These are phyloP conservation scores for Acanthoscelides obtectus DNA, from an alignment of 2,888 invertebrate genomes.

Conservation along the genomic window DNA sequence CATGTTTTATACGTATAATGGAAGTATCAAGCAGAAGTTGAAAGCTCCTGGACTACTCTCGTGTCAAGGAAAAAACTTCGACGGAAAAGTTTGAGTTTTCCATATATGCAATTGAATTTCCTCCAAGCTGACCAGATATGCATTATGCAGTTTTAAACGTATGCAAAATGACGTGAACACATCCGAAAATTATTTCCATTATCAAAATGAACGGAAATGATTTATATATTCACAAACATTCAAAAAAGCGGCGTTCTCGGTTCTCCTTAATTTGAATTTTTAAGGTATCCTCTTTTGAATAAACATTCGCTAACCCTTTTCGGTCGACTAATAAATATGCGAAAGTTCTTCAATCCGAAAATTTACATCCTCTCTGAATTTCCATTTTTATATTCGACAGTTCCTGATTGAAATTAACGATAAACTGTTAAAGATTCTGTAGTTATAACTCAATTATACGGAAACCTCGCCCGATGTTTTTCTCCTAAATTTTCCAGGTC, in stretches of 20 bases:
- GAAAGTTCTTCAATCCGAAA: conserved; percentile 41
- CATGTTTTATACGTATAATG: too few species aligned
- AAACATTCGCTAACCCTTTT: conserved; percentile 42
- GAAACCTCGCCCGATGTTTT: background rate
- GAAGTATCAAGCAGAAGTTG: too few species aligned
- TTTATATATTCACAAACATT: background rate
- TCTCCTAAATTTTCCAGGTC: background rate
- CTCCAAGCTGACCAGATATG: background rate
- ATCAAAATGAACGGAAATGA: background rate
- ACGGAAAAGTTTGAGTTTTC: background rate
- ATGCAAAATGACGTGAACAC: background rate
- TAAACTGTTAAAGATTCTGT: conserved; percentile 19
- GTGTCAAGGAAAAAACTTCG: background rate
- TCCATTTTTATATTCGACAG: conserved; percentile 42
- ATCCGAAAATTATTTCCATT: background rate
- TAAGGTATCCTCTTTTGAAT: conserved; percentile 43
- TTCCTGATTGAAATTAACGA: conserved; percentile 26
- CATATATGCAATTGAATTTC: background rate
- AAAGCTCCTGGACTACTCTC: background rate
- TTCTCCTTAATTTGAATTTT: conserved; percentile 40
- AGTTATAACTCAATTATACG: background rate
- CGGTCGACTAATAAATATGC: conserved; percentile 42
- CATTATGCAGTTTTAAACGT: background rate
- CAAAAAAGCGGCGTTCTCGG: conserved; percentile 24
- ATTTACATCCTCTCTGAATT: conserved; percentile 45